Evolutionary conservation across 2,888 invertebrate genomes (phyloP).

Genomic region (Parapristionchus giblindavisi): DNA sequence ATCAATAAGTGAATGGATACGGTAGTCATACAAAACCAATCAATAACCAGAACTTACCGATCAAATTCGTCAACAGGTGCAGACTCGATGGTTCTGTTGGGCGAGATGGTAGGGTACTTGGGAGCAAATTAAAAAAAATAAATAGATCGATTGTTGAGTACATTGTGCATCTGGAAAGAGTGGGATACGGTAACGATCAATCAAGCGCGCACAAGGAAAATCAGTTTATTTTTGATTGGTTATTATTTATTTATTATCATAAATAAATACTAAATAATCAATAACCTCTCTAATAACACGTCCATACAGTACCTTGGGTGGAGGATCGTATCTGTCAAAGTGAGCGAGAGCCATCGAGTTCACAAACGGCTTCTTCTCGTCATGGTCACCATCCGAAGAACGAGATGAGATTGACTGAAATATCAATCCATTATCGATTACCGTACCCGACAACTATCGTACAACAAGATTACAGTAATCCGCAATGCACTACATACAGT

Average conservation of each 20-base stretch:
- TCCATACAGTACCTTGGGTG: slow-evolving; percentile 12
- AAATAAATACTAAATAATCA: no score
- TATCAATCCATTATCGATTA: not conserved
- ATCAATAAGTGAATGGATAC: not conserved
- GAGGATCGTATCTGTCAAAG: slow-evolving; percentile 35
- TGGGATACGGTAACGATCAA: no score
- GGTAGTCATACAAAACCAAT: slow-evolving; percentile 7
- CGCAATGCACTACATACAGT: not conserved
- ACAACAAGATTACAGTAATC: no score
- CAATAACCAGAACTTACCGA: not conserved
- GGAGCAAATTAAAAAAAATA: no score
- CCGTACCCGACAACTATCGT: not conserved
- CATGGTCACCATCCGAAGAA: slow-evolving; percentile 15
- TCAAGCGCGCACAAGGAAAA: no score
- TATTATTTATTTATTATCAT: not conserved
- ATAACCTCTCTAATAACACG: no score
- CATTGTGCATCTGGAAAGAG: no score
- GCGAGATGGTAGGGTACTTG: slow-evolving; percentile 14
- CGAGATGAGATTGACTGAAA: slow-evolving; percentile 16
- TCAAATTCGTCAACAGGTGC: slow-evolving; percentile 27
- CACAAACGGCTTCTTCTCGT: slow-evolving; percentile 32
- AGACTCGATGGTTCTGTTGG: slow-evolving; percentile 25
- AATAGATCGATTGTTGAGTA: no score
- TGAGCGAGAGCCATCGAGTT: slow-evolving; percentile 9
- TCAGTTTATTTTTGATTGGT: not conserved